Conservation (phyloP, 2,888 invertebrate species). For the Cerastis leucographa region DNA sequence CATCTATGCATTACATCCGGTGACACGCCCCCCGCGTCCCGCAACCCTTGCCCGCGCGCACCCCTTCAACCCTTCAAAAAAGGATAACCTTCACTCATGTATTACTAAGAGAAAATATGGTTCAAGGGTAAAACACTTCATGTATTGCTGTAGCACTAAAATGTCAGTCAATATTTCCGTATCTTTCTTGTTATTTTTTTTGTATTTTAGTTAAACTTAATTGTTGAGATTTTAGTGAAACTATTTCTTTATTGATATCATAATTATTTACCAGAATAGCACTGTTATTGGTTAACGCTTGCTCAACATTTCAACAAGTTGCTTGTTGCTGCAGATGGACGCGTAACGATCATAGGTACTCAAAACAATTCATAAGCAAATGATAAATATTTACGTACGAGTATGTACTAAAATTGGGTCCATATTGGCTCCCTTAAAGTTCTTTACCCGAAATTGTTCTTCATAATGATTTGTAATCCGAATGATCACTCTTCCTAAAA, state of each 20-base stretch:
- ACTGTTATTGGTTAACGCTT: neutral
- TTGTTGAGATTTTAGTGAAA: neutral
- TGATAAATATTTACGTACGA: neutral
- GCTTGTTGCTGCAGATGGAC: conserved; percentile 14
- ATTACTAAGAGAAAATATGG: conserved; percentile 16
- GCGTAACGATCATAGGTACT: conserved; percentile 5
- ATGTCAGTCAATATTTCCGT: neutral
- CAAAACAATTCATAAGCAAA: conserved; percentile 7
- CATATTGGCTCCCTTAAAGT: no score
- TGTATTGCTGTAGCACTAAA: conserved; percentile 5
- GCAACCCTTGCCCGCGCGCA: conserved; percentile 25
- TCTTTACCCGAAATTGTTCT: no score
- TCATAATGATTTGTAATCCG: no score
- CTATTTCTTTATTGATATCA: neutral
- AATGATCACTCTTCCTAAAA: no score
- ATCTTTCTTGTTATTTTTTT: neutral
- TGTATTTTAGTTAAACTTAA: neutral
- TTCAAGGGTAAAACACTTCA: conserved; percentile 45
- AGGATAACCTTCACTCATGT: conserved; percentile 32
- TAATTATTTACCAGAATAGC: neutral
- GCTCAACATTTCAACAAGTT: conserved; percentile 49
- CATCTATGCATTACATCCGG: conserved; percentile 52
- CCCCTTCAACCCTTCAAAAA: conserved; percentile 47
- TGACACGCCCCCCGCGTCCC: conserved; percentile 23
- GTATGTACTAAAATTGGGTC: no score